phyloP scores from a whole-genome alignment of 2,113 vertebrate genomes.

The Oryzias melastigma region DNA sequence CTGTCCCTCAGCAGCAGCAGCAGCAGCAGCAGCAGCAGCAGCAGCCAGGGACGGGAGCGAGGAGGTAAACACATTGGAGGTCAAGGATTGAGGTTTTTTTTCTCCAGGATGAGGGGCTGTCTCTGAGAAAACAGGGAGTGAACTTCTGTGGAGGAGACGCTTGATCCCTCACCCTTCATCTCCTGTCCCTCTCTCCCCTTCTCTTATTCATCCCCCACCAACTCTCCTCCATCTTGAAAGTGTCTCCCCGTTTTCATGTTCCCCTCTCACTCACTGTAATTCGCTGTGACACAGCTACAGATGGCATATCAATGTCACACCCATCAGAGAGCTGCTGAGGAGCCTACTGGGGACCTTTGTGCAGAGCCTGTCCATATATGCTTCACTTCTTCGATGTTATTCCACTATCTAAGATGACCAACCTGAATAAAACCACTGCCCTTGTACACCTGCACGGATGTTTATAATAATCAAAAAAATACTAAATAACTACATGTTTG shows the following conservation, averaged over 20 bases:
- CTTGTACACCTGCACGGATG: too few species aligned
- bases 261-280: slow-evolving; percentile 73
- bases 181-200: slow-evolving; percentile 27
- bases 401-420: too few species aligned
- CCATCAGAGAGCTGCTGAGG: slow-evolving; percentile 80
- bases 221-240: slow-evolving; percentile 54
- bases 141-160: slow-evolving; percentile 59
- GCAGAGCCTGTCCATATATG: slow-evolving; percentile 74
- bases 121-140: slow-evolving; percentile 60
- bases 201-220: slow-evolving; percentile 51
- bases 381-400: background rate
- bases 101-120: slow-evolving; percentile 70
- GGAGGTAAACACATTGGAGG: slow-evolving; percentile 1
- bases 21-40: slow-evolving; percentile 54
- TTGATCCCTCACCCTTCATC: slow-evolving; percentile 63
- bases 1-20: slow-evolving; percentile 58
- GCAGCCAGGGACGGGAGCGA: slow-evolving; percentile 2
- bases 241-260: slow-evolving; percentile 76
- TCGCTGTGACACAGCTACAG: slow-evolving; percentile 85
- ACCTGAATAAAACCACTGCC: too few species aligned
- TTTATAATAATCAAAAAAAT: too few species aligned
- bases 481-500: too few species aligned
- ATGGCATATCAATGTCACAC: slow-evolving; percentile 84
- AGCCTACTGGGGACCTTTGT: slow-evolving; percentile 49
- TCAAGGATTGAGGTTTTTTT: slow-evolving; percentile 73